Evolutionary conservation across 2,113 vertebrate species (phyloP), one percentile per base, ranked within the genome.

Genomic region (Mormyrus lacerda): DNA sequence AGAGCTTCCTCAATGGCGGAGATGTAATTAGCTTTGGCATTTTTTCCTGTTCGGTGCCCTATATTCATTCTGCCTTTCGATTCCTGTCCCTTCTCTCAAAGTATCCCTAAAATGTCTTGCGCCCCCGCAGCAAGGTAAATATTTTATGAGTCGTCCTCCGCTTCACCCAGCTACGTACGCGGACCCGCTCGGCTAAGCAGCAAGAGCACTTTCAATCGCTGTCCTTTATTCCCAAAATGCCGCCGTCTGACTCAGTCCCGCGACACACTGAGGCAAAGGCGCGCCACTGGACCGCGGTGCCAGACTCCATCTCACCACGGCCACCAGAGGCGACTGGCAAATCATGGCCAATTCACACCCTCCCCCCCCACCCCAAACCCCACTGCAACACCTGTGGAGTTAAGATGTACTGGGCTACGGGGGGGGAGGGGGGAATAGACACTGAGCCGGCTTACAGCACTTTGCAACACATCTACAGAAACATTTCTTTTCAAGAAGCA

Each of bases 151-250:
- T 58, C 50, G 42, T 45, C 82, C 65, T 17, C 3, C 35, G 50
- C 27, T 73, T 73, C 39, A 48, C 24, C 44, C 27, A 31, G 27
- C 55, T 6, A 35, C 73, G 8, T 73, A 85, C 39, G 9, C 7
- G 24, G 79, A 89, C 39, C 58, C 48, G 35, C 27, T 50, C 31
- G 2, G 44, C 31, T 87, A 47, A 76, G 85, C 85, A 27, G 17
- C 50, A 31, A 21, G 85, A 51, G 45, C 35, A 55, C 85, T 42
- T 90, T 90, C 89, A 90, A 76, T 87, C 84, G 44, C 48, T 58
- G 8, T 55, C 73, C 31, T 44, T 58, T 51, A 39, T 87, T 44
- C 84, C 31, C 39, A 39, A 8, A 87, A 42, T 31, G 58, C 24
- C 44, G n/a, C 85, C 6, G 27, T 24, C 53, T 50, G 58, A 19